Conservation (phyloP, 2,797 vertebrate species). For the Calcarius lapponicus region DNA sequence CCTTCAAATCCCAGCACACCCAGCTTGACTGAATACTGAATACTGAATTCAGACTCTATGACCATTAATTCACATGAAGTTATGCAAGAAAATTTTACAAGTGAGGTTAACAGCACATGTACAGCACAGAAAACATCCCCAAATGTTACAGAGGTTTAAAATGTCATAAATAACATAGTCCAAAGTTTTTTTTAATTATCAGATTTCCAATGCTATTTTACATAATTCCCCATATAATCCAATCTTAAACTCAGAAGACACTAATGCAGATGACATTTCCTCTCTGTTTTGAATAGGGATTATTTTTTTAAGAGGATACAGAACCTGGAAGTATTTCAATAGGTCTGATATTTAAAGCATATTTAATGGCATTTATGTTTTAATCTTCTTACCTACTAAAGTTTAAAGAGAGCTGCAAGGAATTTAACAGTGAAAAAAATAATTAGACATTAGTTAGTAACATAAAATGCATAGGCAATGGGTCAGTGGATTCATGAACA, state of each 20-base stretch:
- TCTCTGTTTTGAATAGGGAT: conserved; percentile 76
- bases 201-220: conserved; percentile 71
- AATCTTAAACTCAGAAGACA: conserved; percentile 74
- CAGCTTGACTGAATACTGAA: background rate
- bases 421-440: conserved; percentile 72
- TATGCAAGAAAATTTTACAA: background rate
- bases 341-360: conserved; percentile 78
- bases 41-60: background rate
- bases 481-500: background rate
- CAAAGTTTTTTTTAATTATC: conserved; percentile 73
- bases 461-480: conserved; percentile 18
- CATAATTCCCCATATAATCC: conserved; percentile 77
- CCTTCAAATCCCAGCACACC: background rate
- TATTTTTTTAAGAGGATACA: conserved; percentile 80
- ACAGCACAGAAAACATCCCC: conserved; percentile 33
- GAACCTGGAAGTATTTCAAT: conserved; percentile 76
- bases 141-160: conserved; percentile 60
- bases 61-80: background rate
- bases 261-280: conserved; percentile 76
- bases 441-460: conserved; percentile 53
- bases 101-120: background rate
- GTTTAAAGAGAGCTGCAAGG: conserved; percentile 68
- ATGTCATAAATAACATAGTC: conserved; percentile 65
- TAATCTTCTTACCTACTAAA: conserved; percentile 81
- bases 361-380: conserved; percentile 81